These are phyloP conservation scores for Synergus umbraculus DNA, from an alignment of 2,888 invertebrate genomes.

Conservation along the genomic window DNA sequence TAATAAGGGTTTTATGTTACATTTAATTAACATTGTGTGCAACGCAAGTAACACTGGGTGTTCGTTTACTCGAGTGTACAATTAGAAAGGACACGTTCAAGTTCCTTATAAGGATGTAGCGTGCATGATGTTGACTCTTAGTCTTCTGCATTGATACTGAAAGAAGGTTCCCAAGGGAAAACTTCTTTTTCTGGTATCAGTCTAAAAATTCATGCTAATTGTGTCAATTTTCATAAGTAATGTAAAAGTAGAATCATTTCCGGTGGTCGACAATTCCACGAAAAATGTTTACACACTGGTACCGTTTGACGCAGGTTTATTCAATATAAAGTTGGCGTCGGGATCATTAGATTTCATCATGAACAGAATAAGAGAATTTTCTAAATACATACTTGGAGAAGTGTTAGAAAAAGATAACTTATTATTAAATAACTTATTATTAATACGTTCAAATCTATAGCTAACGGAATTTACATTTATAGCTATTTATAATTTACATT, in stretches of 20 bases:
- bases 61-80: not conserved
- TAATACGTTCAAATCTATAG: too few species aligned
- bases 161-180: not conserved
- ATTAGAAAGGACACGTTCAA: conserved; percentile 15
- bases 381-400: not conserved
- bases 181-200: not conserved
- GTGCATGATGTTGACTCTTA: not conserved
- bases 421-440: too few species aligned
- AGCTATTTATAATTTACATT: too few species aligned
- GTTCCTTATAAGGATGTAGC: not conserved
- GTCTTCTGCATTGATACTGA: not conserved
- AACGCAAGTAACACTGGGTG: not conserved
- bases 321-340: not conserved
- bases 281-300: not conserved
- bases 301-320: not conserved
- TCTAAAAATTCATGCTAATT: not conserved
- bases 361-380: not conserved
- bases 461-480: too few species aligned
- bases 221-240: not conserved
- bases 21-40: not conserved
- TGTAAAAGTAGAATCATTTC: not conserved
- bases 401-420: not conserved
- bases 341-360: not conserved
- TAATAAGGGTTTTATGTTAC: not conserved
- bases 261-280: not conserved